phyloP scores from a whole-genome alignment of 2,113 vertebrate genomes.

The Coreoperca whiteheadi region DNA sequence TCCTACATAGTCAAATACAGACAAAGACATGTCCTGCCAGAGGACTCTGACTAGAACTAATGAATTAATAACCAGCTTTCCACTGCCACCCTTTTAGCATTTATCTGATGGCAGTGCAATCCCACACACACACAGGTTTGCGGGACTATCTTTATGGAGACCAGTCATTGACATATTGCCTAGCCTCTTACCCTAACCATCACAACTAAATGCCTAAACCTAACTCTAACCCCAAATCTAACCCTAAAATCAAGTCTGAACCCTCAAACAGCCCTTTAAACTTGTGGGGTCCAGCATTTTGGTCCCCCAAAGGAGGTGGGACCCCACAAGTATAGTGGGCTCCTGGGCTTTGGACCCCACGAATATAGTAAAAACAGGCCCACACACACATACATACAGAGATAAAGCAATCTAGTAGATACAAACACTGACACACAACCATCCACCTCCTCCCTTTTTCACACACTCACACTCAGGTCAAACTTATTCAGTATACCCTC shows the following conservation, averaged over 20 bases:
- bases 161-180: too few relatives aligned
- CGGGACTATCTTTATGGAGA: too few relatives aligned
- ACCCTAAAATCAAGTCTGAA: too few relatives aligned
- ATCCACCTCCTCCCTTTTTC: conserved; percentile 40
- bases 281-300: too few relatives aligned
- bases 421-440: conserved; percentile 34
- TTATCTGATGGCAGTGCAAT: not conserved
- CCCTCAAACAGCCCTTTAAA: too few relatives aligned
- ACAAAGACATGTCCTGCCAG: not conserved
- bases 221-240: too few relatives aligned
- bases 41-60: conserved; percentile 20
- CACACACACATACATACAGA: not conserved
- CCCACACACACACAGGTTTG: conserved; percentile 6
- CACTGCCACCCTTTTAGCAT: conserved; percentile 14
- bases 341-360: too few relatives aligned
- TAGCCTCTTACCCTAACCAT: too few relatives aligned
- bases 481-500: conserved; percentile 61
- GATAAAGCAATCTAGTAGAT: conserved; percentile 19
- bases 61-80: conserved; percentile 42
- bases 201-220: too few relatives aligned
- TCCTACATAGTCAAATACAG: not conserved
- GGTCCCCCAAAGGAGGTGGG: too few relatives aligned
- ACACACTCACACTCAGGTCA: conserved; percentile 64
- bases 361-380: too few relatives aligned
- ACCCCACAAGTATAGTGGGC: too few relatives aligned